Base-by-base conservation (phyloP, 2,888 invertebrate genomes). In the Drosophila fungiperda region DNA sequence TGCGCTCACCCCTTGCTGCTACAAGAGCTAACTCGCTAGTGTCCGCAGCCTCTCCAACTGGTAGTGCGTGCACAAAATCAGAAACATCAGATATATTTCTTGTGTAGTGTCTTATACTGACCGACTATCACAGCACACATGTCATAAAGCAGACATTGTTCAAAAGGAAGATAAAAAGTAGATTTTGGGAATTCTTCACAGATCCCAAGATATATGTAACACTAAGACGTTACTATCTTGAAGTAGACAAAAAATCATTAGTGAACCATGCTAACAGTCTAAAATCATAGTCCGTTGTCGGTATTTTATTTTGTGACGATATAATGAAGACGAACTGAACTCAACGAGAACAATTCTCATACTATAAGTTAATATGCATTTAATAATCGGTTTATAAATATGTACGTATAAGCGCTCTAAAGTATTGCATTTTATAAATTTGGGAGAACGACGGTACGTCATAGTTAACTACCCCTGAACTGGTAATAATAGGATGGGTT, bases 21-120 rank as follows among this genome's bases (percentile, higher is more conserved):
- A 96, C 96, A 45, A 93, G 96, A 78, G 96, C 96, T 35, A 96
- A 95, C 91, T 96, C 95, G 33, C 93, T 96, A 67, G 95, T 95
- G 9, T 95, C 95, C 69, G 96, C 96, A 36, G 95, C 96, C 52
- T 96, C 96, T 49, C 96, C 96, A 48, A 96, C 95, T 76, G 96
- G 96, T 80, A 95, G 95, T 91, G 96, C 95, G 71, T 95, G 95
- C 92, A 94, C 95, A 73, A 95, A 95, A 91, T 94, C 94, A 73
- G 95, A 95, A 75, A 81, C 92, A 42, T 92, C 93, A 20, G 93
- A 93, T 58, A 92, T 93, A 69, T 93, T 93, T 83, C 89, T 93
- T 57, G 93, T 92, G 78, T 92, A 93, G 91, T 89, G 67, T 38
- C 3, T 50, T 33, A 5, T n/a, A 38, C 23, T n/a, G n/a, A 65